Evolutionary conservation across 2,113 vertebrate genomes (phyloP).

Genomic region (Morone chrysops): DNA sequence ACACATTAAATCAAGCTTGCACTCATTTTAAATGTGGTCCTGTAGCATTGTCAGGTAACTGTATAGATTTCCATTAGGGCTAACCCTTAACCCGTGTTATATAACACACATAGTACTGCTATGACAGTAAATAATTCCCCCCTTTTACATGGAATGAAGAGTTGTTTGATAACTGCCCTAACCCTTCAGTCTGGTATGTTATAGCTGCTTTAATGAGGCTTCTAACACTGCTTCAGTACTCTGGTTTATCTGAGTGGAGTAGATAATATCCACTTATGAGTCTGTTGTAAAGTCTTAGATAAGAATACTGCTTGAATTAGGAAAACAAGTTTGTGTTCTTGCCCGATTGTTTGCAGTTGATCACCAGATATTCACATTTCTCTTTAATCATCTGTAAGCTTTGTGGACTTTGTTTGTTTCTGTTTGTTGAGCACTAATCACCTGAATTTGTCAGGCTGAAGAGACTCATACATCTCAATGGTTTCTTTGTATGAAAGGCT

Average conservation of each 20-base stretch:
- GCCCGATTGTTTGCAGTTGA: neutral
- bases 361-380: neutral
- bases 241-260: neutral
- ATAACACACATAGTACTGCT: neutral
- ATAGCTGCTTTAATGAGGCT: neutral
- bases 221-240: neutral
- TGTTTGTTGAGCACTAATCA: neutral
- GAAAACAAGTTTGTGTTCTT: neutral
- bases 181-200: neutral
- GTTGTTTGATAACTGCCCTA: neutral
- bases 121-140: no score
- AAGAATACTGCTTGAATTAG: neutral
- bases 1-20: neutral
- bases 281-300: neutral
- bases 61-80: neutral
- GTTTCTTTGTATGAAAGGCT: neutral
- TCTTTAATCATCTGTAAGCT: neutral
- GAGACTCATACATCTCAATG: neutral
- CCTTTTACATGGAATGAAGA: neutral
- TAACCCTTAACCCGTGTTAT: neutral
- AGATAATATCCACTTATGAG: neutral
- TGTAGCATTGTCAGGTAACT: neutral
- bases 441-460: neutral
- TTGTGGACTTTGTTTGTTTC: neutral
- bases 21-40: neutral